These are phyloP conservation scores for Pygocentrus nattereri DNA, from an alignment of 2,797 vertebrate species.

Conservation along the genomic window DNA sequence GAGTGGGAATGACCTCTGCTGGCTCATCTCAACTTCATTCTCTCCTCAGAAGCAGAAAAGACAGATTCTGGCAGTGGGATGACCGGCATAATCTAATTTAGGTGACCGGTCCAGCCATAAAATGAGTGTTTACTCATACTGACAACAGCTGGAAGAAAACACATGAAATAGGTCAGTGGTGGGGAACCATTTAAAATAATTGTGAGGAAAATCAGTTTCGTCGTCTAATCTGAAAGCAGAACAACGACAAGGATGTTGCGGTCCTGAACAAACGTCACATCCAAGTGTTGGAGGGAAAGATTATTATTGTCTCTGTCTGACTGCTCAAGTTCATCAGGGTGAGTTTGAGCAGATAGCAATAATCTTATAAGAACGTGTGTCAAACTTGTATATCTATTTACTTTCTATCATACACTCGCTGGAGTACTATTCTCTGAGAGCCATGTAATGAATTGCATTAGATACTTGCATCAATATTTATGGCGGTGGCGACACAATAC, in stretches of 20 bases:
- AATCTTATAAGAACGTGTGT: background rate
- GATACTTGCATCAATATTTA: conserved; percentile 79
- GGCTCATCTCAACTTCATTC: conserved; percentile 22
- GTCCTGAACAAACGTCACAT: conserved; percentile 48
- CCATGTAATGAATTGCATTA: conserved; percentile 78
- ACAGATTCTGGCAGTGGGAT: conserved; percentile 72
- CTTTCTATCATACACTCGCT: conserved; percentile 33
- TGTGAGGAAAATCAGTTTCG: conserved; percentile 69
- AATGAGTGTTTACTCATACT: conserved; percentile 69
- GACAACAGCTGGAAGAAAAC: conserved; percentile 67
- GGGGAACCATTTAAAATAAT: conserved; percentile 29
- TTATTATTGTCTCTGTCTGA: conserved; percentile 35
- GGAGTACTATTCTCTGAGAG: conserved; percentile 58
- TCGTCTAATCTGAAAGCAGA: conserved; percentile 63
- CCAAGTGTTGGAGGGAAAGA: conserved; percentile 16
- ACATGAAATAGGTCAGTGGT: conserved; percentile 67
- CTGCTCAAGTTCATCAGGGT: conserved; percentile 24
- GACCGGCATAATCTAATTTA: conserved; percentile 71
- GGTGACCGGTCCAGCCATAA: conserved; percentile 58
- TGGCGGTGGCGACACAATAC: conserved; percentile 75
- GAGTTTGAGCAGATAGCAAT: conserved; percentile 4
- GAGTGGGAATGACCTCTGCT: conserved; percentile 30
- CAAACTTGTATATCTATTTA: conserved; percentile 45
- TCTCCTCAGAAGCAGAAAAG: conserved; percentile 53
- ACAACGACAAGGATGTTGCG: conserved; percentile 48